A percentile compares a stretch with the other conserved stretches of the same genome.
phyloP scores from a whole-genome alignment of 2,797 vertebrate genomes.

The Neolamprologus multifasciatus region DNA sequence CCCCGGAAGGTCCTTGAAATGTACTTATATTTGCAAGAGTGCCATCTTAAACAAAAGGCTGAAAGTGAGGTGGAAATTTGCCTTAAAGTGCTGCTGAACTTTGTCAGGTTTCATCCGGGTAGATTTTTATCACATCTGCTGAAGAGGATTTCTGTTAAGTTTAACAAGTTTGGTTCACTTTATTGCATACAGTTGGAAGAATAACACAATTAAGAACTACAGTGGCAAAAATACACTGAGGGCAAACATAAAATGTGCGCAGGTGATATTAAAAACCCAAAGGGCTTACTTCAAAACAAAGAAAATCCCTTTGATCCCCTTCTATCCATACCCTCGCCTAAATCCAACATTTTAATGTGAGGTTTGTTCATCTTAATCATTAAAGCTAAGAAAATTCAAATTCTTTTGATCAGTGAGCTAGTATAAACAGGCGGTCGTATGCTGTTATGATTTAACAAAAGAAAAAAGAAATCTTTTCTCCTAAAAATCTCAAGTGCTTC shows the following conservation, averaged over 20 bases:
- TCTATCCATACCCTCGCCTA: background rate
- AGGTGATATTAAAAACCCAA: slow-evolving; percentile 12
- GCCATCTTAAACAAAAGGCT: slow-evolving; percentile 24
- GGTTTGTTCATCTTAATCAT: slow-evolving; percentile 8
- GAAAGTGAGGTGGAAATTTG: background rate
- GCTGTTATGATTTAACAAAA: background rate
- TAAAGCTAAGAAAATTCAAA: slow-evolving; percentile 10
- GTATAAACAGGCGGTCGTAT: background rate
- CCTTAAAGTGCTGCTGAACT: slow-evolving; percentile 4
- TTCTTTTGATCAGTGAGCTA: slow-evolving; percentile 15
- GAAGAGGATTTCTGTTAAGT: background rate
- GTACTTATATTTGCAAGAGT: background rate
- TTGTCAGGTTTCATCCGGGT: background rate
- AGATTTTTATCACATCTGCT: background rate
- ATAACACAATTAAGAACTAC: background rate
- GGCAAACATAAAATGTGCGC: background rate
- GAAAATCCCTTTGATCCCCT: background rate
- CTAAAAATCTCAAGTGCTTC: background rate
- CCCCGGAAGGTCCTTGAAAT: slow-evolving; percentile 33
- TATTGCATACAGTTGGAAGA: background rate
- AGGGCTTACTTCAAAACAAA: slow-evolving; percentile 14
- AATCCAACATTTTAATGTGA: background rate
- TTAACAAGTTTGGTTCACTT: slow-evolving; percentile 1
- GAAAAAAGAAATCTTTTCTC: background rate
- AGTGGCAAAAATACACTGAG: background rate